Evolutionary conservation across 1,140 invertebrate species (phyloP), one percentile per base, ranked within the genome.

Genomic region (Zaprionus capensis): DNA sequence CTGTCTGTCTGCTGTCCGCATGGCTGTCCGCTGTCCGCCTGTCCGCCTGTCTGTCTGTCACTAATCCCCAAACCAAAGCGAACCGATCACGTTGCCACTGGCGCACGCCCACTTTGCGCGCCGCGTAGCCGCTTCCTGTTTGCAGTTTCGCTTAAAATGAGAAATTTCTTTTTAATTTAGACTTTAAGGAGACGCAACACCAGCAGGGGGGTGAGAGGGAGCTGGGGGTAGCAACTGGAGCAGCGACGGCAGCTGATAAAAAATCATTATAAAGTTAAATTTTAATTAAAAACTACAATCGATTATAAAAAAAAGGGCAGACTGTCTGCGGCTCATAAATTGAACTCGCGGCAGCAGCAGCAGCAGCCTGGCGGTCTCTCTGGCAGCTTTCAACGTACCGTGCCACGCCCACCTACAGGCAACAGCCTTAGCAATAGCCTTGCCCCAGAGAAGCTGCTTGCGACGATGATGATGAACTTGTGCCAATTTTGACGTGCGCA

Each of bases 161-260:
- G 91, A 91, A 91, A 91, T 91, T 91, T 91, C 85, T 91, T 91
- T 91, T 91, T 91, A 91, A 91, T 91, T 91, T 91, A 86, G 85
- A 85, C 90, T 73, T 73, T 90, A 90, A 82, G 74, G 72, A 74
- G 81, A 71, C 9, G 20, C 71, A 36, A 34, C 31, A 34, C 31
- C 31, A 9, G 7, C 28, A 31, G 34, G 63, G 31, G 17, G 46
- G 31, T 1, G 44, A 38, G n/a, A 44, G 49, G 15, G 46, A 44
- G 24, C n/a, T 5, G 11, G 58, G 9, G 12, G 59, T 22, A 38
- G 51, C 28, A 31, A 34, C 31, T 17, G 7, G 38, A 6, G 55
- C 17, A 36, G 44, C 66, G 72, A 79, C 17, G n/a, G 81, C 87
- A 92, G 87, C 91, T 92, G 91, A 92, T 92, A 90, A 92, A 92